Conservation (phyloP, 2,888 invertebrate species). For the Rhagium mordax region DNA sequence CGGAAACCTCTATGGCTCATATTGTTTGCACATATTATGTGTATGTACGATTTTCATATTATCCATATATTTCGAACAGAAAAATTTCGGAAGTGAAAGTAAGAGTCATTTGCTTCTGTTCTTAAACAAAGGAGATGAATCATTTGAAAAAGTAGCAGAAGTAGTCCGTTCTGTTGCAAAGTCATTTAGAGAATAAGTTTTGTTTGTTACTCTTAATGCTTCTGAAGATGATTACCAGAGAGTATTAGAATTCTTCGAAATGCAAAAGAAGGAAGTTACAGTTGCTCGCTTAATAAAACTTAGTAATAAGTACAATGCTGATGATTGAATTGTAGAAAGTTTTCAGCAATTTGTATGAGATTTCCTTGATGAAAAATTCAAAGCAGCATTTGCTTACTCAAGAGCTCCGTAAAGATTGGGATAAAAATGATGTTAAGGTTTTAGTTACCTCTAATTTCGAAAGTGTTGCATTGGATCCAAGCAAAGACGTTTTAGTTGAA, state of each 20-base stretch:
- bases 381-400: slow-evolving; percentile 96
- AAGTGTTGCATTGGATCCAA: slow-evolving; percentile 88
- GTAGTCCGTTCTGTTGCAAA: slow-evolving; percentile 88
- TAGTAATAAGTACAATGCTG: slow-evolving; percentile 97
- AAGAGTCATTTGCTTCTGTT: slow-evolving; percentile 97
- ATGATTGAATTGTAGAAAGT: slow-evolving; percentile 80
- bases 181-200: slow-evolving; percentile 87
- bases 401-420: slow-evolving; percentile 97
- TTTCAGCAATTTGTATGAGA: slow-evolving; percentile 87
- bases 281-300: slow-evolving; percentile 93
- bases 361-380: slow-evolving; percentile 93
- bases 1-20: too few relatives aligned
- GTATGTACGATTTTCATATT: too few relatives aligned
- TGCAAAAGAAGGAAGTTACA: slow-evolving; percentile 91
- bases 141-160: slow-evolving; percentile 85
- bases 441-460: slow-evolving; percentile 97
- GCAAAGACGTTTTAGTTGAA: slow-evolving; percentile 96
- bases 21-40: too few relatives aligned
- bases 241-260: slow-evolving; percentile 99
- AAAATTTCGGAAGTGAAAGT: slow-evolving; percentile 98
- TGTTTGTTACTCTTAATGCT: slow-evolving; percentile 96
- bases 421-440: slow-evolving; percentile 91
- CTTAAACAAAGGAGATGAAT: slow-evolving; percentile 91
- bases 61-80: too few relatives aligned
- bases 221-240: slow-evolving; percentile 96